Percentiles rank a stretch among this genome's conserved stretches.
phyloP scores from a whole-genome alignment of 1,140 invertebrate species.

The Ceratina australensis region DNA sequence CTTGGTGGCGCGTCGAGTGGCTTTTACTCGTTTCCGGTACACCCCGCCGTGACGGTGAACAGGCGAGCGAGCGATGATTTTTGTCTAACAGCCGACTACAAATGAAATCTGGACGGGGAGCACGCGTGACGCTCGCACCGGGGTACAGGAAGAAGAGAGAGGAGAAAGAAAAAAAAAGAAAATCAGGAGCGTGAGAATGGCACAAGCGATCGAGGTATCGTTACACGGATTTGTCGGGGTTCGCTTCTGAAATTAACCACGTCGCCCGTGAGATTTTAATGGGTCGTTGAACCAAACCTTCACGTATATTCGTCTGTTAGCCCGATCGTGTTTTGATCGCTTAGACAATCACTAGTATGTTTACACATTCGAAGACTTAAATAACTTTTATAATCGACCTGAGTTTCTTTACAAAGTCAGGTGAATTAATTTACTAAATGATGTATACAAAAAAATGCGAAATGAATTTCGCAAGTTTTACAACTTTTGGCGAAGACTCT shows the following conservation, averaged over 20 bases:
- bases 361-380: too few relatives aligned
- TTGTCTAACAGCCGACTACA: constrained; percentile 23
- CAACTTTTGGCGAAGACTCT: too few relatives aligned
- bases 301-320: neutral
- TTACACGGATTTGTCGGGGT: constrained; percentile 5
- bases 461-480: too few relatives aligned
- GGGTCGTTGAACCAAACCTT: constrained; percentile 21
- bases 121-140: neutral
- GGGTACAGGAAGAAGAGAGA: constrained; percentile 3
- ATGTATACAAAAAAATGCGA: too few relatives aligned
- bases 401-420: too few relatives aligned
- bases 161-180: constrained; percentile 25
- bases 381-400: too few relatives aligned
- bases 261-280: constrained; percentile 26
- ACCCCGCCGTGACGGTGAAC: neutral
- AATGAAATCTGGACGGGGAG: constrained; percentile 14
- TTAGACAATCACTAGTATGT: neutral
- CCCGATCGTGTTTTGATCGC: neutral
- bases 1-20: constrained; percentile 42
- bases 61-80: constrained; percentile 34
- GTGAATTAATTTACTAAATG: too few relatives aligned
- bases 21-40: constrained; percentile 49
- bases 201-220: constrained; percentile 35
- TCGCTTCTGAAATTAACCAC: constrained; percentile 8
- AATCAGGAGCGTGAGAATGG: constrained; percentile 55